Evolutionary conservation across 2,888 invertebrate genomes (phyloP).

Genomic region (Nemurella pictetii): DNA sequence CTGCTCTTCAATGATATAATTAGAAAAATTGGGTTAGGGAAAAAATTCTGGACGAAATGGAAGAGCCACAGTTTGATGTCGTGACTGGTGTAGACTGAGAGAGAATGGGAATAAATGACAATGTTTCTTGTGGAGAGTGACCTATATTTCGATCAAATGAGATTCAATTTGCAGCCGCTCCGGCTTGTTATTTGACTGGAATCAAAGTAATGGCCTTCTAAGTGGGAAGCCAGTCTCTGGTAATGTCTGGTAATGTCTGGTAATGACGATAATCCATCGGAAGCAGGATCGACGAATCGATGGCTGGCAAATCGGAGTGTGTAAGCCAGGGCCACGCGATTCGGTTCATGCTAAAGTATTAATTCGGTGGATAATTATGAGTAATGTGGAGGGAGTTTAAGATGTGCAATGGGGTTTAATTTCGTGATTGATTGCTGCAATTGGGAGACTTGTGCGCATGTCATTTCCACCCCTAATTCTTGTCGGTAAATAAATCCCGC

Average conservation of each 20-base stretch:
- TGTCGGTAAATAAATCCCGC: too few species aligned
- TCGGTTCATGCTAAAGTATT: background rate
- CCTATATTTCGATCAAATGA: background rate
- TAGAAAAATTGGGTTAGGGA: slow-evolving; percentile 4
- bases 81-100: too few species aligned
- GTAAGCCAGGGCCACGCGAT: background rate
- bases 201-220: background rate
- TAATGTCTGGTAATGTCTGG: background rate
- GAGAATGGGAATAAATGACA: background rate
- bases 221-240: background rate
- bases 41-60: background rate
- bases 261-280: background rate
- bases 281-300: background rate
- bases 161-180: background rate
- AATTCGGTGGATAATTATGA: background rate
- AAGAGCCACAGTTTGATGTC: background rate
- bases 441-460: too few species aligned
- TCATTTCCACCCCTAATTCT: too few species aligned
- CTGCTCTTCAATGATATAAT: background rate
- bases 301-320: background rate
- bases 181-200: background rate
- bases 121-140: background rate
- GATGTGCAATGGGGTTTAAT: too few species aligned
- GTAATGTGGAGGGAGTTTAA: too few species aligned
- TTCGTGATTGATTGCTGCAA: too few species aligned